A percentile compares a stretch with the other conserved stretches of the same genome.
Evolutionary conservation across 2,113 vertebrate species (phyloP).

Genomic region (Ondatra zibethicus): DNA sequence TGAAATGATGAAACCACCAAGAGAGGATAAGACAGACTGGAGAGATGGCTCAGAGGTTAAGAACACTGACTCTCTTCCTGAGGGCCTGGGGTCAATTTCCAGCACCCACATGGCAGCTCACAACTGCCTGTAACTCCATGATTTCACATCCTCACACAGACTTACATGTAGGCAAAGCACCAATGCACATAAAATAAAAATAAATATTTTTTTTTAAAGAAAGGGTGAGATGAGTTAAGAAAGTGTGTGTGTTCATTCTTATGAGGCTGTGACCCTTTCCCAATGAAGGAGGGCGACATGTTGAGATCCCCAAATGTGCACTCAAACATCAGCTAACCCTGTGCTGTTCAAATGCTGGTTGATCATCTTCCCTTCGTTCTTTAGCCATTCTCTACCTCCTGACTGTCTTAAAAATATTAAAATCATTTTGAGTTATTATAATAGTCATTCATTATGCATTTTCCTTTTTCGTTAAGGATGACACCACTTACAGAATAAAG

Average conservation of each 20-base stretch:
- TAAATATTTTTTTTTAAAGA: too few species aligned
- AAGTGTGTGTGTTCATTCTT: background rate
- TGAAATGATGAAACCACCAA: background rate
- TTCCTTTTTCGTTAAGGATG: conserved; percentile 60
- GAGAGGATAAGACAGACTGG: background rate
- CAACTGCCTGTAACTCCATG: too few species aligned
- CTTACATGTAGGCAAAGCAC: too few species aligned
- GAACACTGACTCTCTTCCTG: too few species aligned
- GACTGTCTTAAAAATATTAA: conserved; percentile 45
- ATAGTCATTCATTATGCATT: conserved; percentile 56
- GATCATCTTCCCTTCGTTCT: background rate
- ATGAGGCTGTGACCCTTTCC: background rate
- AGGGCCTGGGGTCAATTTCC: too few species aligned
- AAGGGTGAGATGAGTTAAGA: background rate
- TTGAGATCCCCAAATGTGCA: background rate
- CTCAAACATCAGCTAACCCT: background rate
- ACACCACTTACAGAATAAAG: conserved; percentile 57
- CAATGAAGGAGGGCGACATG: background rate
- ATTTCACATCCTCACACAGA: too few species aligned
- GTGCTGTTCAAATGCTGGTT: background rate
- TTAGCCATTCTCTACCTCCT: background rate
- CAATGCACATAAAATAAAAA: too few species aligned
- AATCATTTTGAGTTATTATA: conserved; percentile 43
- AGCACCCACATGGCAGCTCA: too few species aligned
- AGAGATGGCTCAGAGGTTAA: too few species aligned